Evolutionary conservation across 2,888 invertebrate species (phyloP).

Genomic region (Calameuta filiformis): DNA sequence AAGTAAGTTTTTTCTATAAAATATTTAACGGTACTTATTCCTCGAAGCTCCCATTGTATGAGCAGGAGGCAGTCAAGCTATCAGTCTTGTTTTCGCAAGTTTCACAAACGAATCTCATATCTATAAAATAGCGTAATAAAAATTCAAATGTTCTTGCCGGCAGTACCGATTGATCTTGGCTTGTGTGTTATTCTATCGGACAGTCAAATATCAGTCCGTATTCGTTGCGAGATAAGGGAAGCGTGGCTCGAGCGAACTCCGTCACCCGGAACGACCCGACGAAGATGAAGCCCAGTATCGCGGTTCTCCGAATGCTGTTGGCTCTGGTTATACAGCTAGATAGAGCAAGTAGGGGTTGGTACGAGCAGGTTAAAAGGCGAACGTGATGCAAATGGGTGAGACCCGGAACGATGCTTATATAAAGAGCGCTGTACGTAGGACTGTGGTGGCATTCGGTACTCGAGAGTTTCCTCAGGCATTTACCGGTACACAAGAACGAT

Average conservation of each 20-base stretch:
- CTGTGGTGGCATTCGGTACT: background rate
- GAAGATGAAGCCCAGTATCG: background rate
- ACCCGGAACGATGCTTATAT: background rate
- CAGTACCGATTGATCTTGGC: background rate
- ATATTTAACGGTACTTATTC: background rate
- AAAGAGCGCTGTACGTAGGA: background rate
- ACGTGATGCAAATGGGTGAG: constrained; percentile 1
- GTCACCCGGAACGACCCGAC: background rate
- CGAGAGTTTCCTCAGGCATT: background rate
- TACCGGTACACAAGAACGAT: background rate
- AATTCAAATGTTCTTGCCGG: background rate
- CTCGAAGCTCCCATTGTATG: background rate
- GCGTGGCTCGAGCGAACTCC: background rate
- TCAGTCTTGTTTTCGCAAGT: background rate
- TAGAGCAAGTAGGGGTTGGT: background rate
- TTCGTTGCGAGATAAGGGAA: background rate
- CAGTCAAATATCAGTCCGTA: background rate
- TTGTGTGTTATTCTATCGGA: background rate
- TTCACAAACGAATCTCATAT: background rate
- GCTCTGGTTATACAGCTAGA: background rate
- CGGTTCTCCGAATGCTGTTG: background rate
- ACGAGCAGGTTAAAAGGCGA: background rate
- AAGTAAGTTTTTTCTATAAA: background rate
- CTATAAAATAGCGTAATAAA: background rate
- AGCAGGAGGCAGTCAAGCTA: background rate